Base-by-base conservation (phyloP, 2,797 vertebrate species). In the Astyanax mexicanus region DNA sequence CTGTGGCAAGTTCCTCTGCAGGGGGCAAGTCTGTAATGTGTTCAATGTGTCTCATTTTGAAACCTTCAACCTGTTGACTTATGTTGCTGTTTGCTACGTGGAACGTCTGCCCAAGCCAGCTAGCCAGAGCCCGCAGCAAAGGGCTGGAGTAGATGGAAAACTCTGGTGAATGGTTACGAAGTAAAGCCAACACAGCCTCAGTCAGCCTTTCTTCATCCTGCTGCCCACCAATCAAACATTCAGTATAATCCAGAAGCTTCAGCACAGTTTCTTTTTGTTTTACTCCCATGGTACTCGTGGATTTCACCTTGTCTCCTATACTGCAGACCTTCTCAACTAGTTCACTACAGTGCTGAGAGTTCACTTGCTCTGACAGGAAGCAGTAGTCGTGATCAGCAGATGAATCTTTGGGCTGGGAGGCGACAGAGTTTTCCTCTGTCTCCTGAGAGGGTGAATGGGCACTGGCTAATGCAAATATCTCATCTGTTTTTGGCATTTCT, bases 11-110 rank as follows among this genome's bases (percentile, higher is more conserved):
- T 66, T 94, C 92, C 73, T 95, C 93, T 0, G 94, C 93, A 12
- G 94, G 92, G 0, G 94, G 94, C 81, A 95, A 79, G 80, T 95
- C 92, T 25, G 90, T 92, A 21, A 95, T 95, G 42, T 83, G 88
- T 29, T 95, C 93, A 21, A 95, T 95, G 69, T 95, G 93, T 23
- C 85, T 91, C 77, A 91, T 82, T 84, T 95, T 95, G 73, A 95
- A 95, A 51, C 85, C 88, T 76, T 95, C 94, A 42, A 95, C 93
- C 74, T 86, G 91, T 25, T 90, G 90, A 79, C 94, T 95, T 51
- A 95, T 93, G 75, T 80, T 89, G 68, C 83, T 42, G 81, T 95
- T 93, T 65, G 93, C 93, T 6, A 84, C 78, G n/a, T 92, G 87
- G 74, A 95, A 95, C 72, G 90, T 91, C 67, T 88, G 90, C 13